A percentile compares a stretch with the other conserved stretches of the same genome.
phyloP scores from a whole-genome alignment of 2,113 vertebrate species.

The Pelusios castaneus region DNA sequence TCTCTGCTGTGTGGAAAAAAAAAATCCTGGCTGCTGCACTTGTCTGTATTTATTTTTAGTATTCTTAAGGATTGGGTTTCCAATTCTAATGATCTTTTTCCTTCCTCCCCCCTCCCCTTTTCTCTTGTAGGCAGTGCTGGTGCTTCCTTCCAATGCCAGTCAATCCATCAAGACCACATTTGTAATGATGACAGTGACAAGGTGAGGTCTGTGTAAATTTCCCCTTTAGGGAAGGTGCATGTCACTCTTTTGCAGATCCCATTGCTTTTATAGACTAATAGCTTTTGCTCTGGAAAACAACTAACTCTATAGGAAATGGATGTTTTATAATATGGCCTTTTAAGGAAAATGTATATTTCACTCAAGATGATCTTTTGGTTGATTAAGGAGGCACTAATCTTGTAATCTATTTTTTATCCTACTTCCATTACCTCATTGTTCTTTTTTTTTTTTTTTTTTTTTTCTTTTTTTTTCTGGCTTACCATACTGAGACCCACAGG shows the following conservation, averaged over 20 bases:
- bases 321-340: background rate
- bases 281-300: background rate
- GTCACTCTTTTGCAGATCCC: background rate
- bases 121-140: slow-evolving; percentile 82
- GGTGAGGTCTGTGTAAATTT: slow-evolving; percentile 75
- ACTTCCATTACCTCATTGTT: background rate
- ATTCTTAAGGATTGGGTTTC: background rate
- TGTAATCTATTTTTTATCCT: background rate
- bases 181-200: slow-evolving; percentile 86
- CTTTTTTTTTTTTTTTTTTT: too few relatives aligned
- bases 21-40: background rate
- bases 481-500: background rate
- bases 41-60: slow-evolving; percentile 3
- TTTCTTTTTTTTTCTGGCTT: background rate
- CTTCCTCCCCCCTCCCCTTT: slow-evolving; percentile 11
- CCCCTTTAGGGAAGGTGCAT: slow-evolving; percentile 41
- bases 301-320: background rate
- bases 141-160: slow-evolving; percentile 82
- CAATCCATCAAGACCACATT: slow-evolving; percentile 84
- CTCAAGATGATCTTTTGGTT: background rate
- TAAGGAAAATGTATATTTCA: background rate
- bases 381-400: background rate
- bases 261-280: slow-evolving; percentile 3
- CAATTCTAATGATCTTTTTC: slow-evolving; percentile 41
- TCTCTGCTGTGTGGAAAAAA: background rate